Conservation (phyloP, 2,888 invertebrate genomes). For the Perizoma affinitatum region DNA sequence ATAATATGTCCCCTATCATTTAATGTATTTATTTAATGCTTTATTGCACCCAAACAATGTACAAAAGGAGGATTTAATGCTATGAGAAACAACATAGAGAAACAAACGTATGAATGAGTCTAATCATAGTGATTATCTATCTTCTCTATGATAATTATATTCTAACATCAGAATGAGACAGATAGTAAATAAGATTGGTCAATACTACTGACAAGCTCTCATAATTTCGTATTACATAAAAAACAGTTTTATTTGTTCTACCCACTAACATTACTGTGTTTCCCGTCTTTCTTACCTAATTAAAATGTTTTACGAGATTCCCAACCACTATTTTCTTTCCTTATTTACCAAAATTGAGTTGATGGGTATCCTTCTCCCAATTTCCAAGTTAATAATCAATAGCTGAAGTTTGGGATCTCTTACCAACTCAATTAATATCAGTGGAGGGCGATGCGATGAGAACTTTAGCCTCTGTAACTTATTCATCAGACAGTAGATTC, state of each 20-base stretch:
- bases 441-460: conserved; percentile 45
- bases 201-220: too few relatives aligned
- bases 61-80: too few relatives aligned
- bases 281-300: neutral
- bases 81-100: too few relatives aligned
- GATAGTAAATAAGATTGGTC: too few relatives aligned
- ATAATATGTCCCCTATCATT: too few relatives aligned
- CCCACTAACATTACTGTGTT: neutral
- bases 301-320: neutral
- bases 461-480: conserved; percentile 54
- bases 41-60: too few relatives aligned
- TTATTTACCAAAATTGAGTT: conserved; percentile 32
- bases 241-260: neutral
- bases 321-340: neutral
- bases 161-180: too few relatives aligned
- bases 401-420: conserved; percentile 52
- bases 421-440: conserved; percentile 56
- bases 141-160: too few relatives aligned
- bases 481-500: conserved; percentile 51
- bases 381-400: conserved; percentile 55
- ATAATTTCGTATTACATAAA: too few relatives aligned
- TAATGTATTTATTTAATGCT: too few relatives aligned
- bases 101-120: too few relatives aligned
- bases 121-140: too few relatives aligned
- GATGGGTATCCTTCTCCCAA: conserved; percentile 37